Evolutionary conservation across 2,113 vertebrate genomes (phyloP).

Genomic region (Cranoglanis bouderius): DNA sequence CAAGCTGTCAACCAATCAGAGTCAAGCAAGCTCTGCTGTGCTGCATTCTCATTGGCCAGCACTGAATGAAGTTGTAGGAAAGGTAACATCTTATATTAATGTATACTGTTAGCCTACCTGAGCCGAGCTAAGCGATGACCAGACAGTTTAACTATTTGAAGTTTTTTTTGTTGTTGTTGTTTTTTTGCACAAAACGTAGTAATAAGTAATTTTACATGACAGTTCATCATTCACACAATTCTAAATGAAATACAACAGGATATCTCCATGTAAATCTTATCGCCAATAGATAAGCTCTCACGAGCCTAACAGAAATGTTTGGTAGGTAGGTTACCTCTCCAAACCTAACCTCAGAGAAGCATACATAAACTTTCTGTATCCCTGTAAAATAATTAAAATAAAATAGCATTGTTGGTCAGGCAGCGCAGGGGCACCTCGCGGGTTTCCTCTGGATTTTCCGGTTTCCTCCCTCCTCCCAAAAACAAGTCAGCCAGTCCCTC

Average conservation of each 20-base stretch:
- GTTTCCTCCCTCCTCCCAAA: neutral
- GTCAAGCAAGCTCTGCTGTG: neutral
- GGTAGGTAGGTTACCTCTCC: neutral
- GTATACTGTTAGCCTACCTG: too few relatives aligned
- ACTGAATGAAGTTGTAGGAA: neutral
- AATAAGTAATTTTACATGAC: neutral
- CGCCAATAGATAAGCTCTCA: neutral
- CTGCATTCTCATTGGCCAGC: slow-evolving; percentile 5
- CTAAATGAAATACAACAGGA: neutral
- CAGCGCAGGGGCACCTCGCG: neutral
- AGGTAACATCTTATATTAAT: neutral
- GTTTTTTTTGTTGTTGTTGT: neutral
- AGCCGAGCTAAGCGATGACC: neutral
- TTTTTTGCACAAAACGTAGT: neutral
- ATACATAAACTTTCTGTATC: neutral
- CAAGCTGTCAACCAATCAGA: neutral
- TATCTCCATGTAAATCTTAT: neutral
- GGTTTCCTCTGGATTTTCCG: neutral
- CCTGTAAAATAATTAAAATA: neutral
- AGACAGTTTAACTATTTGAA: neutral
- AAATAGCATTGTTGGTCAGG: neutral
- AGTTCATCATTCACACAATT: neutral
- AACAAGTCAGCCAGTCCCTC: neutral
- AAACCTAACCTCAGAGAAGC: neutral
- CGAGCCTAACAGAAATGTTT: neutral